Conservation (phyloP, 1,140 invertebrate genomes). For the Micrasema minimum region DNA sequence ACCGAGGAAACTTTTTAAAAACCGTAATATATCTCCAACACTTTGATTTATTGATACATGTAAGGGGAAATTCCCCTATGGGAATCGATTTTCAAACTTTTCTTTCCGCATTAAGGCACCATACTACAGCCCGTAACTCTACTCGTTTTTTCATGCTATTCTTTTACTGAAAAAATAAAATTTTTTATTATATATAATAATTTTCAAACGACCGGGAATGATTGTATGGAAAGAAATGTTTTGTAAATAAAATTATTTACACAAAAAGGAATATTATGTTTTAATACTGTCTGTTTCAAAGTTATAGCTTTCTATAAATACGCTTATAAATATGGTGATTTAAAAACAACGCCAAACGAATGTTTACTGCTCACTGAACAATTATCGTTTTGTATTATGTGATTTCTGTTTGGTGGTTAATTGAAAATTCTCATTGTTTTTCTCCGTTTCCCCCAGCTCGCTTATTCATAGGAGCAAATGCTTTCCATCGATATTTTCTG, state of each 20-base stretch:
- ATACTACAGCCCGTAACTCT: neutral
- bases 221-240: too few relatives aligned
- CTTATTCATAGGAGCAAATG: too few relatives aligned
- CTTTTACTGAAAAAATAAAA: too few relatives aligned
- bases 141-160: too few relatives aligned
- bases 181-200: too few relatives aligned
- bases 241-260: too few relatives aligned
- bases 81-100: slow-evolving; percentile 12
- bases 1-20: too few relatives aligned
- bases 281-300: neutral
- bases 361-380: neutral
- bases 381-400: neutral
- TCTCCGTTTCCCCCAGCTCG: too few relatives aligned
- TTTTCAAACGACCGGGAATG: too few relatives aligned
- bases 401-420: too few relatives aligned
- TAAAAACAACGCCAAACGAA: neutral
- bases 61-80: neutral
- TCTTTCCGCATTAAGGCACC: slow-evolving; percentile 3
- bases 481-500: too few relatives aligned
- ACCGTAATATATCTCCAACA: slow-evolving; percentile 3
- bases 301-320: slow-evolving; percentile 3
- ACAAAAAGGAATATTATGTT: neutral
- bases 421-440: too few relatives aligned
- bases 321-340: neutral
- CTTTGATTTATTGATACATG: slow-evolving; percentile 17